phyloP scores from a whole-genome alignment of 2,888 invertebrate genomes.

The Tyria jacobaeae region DNA sequence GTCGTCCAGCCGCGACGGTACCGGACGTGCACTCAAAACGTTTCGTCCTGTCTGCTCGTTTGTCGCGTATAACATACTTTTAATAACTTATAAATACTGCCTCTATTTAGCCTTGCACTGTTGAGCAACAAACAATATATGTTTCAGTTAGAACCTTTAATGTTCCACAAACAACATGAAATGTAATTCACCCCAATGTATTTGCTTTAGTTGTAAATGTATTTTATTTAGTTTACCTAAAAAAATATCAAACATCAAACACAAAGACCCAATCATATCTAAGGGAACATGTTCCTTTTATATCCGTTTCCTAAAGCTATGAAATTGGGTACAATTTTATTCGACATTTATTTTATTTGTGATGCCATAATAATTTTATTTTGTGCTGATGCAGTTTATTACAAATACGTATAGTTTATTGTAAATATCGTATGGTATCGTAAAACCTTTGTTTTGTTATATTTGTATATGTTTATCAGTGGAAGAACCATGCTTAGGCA shows the following conservation, averaged over 20 bases:
- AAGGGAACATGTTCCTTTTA: not conserved
- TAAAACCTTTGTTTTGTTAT: not conserved
- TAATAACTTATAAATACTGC: too few species aligned
- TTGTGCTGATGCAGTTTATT: not conserved
- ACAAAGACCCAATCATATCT: conserved; percentile 4
- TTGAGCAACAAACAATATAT: too few species aligned
- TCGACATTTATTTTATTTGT: conserved; percentile 30
- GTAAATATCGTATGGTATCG: not conserved
- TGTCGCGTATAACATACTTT: too few species aligned
- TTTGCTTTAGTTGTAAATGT: not conserved
- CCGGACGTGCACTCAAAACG: too few species aligned
- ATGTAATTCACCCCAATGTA: not conserved
- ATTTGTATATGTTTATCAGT: too few species aligned
- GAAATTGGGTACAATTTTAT: conserved; percentile 26
- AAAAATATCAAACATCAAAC: conserved; percentile 1
- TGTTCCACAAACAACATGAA: not conserved
- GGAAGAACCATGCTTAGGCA: too few species aligned
- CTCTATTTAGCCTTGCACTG: too few species aligned
- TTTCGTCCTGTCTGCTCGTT: too few species aligned
- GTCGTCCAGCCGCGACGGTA: too few species aligned
- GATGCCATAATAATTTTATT: conserved; percentile 27
- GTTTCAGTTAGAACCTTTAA: too few species aligned
- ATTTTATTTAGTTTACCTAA: too few species aligned
- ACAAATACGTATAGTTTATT: not conserved
- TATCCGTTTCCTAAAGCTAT: conserved; percentile 17